Conservation (phyloP, 2,888 invertebrate species). For the Lissocephala sabroskyi region DNA sequence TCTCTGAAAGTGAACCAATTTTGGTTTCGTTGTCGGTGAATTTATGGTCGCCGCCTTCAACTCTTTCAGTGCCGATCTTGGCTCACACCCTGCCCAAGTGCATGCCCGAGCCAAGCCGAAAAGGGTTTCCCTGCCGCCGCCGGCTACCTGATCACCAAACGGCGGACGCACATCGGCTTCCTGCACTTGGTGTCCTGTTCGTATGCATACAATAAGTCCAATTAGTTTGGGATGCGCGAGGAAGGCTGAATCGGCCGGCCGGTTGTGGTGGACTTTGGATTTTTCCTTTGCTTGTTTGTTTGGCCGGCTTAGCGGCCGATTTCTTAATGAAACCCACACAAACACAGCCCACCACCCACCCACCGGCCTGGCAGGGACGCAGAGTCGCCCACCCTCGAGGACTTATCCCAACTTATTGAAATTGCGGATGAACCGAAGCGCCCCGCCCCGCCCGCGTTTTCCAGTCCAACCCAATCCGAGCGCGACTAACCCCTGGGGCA, state of each 20-base stretch:
- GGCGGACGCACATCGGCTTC: not conserved
- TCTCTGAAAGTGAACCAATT: no score
- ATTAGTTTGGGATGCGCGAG: constrained; percentile 5
- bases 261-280: no score
- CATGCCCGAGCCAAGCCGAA: constrained; percentile 27
- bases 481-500: no score
- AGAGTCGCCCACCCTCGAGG: no score
- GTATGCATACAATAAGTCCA: not conserved
- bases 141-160: constrained; percentile 19
- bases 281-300: constrained; percentile 13
- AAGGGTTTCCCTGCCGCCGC: not conserved
- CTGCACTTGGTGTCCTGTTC: not conserved
- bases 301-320: constrained; percentile 3
- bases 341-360: not conserved
- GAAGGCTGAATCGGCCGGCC: not conserved
- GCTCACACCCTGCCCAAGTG: no score
- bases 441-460: no score
- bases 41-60: constrained; percentile 9
- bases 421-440: no score
- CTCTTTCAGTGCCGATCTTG: no score
- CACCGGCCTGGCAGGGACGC: no score
- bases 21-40: constrained; percentile 2
- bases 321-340: constrained; percentile 12
- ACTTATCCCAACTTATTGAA: no score
- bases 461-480: no score